These are phyloP conservation scores for Natrix natrix DNA, from an alignment of 2,797 vertebrate genomes.

Conservation along the genomic window DNA sequence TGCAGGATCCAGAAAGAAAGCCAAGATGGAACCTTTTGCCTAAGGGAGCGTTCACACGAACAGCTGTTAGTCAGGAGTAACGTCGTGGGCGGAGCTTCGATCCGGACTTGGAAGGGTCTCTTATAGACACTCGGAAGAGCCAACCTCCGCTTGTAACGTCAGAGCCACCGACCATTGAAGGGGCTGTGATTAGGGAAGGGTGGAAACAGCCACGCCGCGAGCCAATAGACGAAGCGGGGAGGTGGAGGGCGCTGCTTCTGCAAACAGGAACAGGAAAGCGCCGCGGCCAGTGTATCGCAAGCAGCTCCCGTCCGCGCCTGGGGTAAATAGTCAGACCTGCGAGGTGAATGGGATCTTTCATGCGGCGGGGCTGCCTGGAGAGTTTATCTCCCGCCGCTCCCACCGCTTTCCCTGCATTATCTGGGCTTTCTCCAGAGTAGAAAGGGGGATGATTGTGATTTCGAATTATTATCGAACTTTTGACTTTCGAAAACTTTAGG, in stretches of 20 bases:
- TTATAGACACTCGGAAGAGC: neutral
- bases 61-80: constrained; percentile 36
- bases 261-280: constrained; percentile 12
- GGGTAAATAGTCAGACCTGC: neutral
- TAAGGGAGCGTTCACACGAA: constrained; percentile 28
- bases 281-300: neutral
- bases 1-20: neutral
- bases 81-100: constrained; percentile 20
- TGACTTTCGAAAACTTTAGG: neutral
- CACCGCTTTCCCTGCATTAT: too few relatives aligned
- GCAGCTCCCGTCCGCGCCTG: neutral
- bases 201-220: neutral
- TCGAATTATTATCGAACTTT: neutral
- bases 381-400: neutral
- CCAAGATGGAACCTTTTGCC: constrained; percentile 30
- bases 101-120: constrained; percentile 3
- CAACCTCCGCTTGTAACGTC: neutral
- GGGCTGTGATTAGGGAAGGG: neutral
- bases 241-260: neutral
- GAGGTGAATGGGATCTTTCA: neutral
- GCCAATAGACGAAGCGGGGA: neutral
- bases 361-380: neutral
- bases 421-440: neutral
- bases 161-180: neutral
- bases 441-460: neutral